Evolutionary conservation across 2,113 vertebrate genomes (phyloP), one percentile per base, ranked within the genome.

Genomic region (Lepisosteus osseus): DNA sequence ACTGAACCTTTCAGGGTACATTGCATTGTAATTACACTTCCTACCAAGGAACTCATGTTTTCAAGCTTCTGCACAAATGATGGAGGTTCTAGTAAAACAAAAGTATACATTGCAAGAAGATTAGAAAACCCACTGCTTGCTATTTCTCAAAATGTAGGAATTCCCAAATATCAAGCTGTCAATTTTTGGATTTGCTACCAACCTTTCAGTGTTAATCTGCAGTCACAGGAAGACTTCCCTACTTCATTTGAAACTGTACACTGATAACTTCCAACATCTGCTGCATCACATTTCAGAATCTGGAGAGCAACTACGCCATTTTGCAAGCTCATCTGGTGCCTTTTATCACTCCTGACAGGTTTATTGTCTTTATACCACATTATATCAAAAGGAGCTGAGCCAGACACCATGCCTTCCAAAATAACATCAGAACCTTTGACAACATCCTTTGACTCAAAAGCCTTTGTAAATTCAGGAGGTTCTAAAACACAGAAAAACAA

Each of bases 241-340:
- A 98, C 95, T 82, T 97, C 94, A 0, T 98, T 99, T 82, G 92
- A 93, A 69, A 95, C 91, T 76, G 88, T 92, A 76, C 97, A 98
- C 67, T 96, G 93, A 86, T 98, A 99, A 78, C 91, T 86, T 3
- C 96, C 97, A 61, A 80, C 84, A 56, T 99, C 97, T 54, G 89
- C 85, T 8, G 88, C 86, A 79, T 96, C 94, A 79, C 97, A 94
- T 72, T 91, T 93, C 79, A 95, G 90, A 83, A 99, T 66, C 43
- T 98, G 94, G 66, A 99, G 86, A 74, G 89, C 93, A 72, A 95
- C 85, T 82, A 95, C 80, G 40, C 90, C 91, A 2, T 97, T 90
- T 72, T 94, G 94, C 70, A 91, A 83, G 17, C 82, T 94, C 79
- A 97, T 94, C 76, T 93, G 93, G 84, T 97, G 94, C 54, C 94